Evolutionary conservation across 1,140 invertebrate species (phyloP), one percentile per base, ranked within the genome.

Genomic region (Eulimnadia texana): DNA sequence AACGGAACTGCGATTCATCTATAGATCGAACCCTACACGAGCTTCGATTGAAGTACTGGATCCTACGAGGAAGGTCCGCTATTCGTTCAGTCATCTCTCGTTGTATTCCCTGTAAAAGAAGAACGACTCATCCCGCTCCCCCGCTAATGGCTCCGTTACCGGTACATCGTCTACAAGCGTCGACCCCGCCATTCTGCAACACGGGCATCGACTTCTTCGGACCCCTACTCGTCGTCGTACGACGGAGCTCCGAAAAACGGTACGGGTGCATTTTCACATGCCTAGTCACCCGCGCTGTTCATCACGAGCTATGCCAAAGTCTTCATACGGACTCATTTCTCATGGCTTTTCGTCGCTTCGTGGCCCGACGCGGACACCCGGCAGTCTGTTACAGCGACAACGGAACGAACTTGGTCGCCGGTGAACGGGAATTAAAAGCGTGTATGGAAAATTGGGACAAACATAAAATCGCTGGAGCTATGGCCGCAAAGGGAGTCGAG

Each of bases 321-420:
- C 52, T 72, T 1, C 50, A 25, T 11, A 68, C 70, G 0, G 67
- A 67, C 24, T 59, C 62, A 3, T 70, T 69, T 49, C 53, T 72
- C 16, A 58, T 64, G 42, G 65, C 64, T 13, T 65, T 73, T 0
- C 59, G 63, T 28, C 27, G 70, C 19, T 73, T 74, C 42, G 62
- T 70, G 23, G 62, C 59, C 19, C 24, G 68, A 20, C 22, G 66
- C 54, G 70, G 68, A 53, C 61, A 63, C 11, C 66, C 64, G 19
- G 54, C 27, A n/a, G 19, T 55, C 23, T 60, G 71, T 11, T 56
- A 62, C 58, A 64, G 58, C n/a, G 69, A 72, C 51, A 73, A 73
- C 50, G 71, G 64, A 1, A 69, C 68, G 1, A 68, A 70, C 57
- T 70, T 73, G 23, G 63, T 66, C 20, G 64, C 66, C 1, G 66